A percentile compares a stretch with the other conserved stretches of the same genome.
Evolutionary conservation across 1,140 invertebrate species (phyloP).

Genomic region (Bacillus rossius): DNA sequence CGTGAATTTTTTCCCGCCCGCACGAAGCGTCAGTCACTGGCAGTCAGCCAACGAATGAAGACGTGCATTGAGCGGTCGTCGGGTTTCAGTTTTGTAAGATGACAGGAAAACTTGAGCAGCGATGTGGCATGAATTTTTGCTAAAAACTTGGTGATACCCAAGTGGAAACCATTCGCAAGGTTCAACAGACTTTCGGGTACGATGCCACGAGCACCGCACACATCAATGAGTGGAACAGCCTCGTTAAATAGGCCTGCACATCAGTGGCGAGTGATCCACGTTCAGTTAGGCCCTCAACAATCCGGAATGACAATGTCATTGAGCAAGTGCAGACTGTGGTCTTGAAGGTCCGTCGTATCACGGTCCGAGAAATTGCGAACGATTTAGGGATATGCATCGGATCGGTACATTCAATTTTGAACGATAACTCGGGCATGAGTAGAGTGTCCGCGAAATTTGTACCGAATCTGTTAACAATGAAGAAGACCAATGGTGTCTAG

Average conservation of each 20-base stretch:
- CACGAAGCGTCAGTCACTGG: too few species aligned
- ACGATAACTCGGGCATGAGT: too few species aligned
- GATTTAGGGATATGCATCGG: conserved; percentile 5
- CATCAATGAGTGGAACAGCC: conserved; percentile 26
- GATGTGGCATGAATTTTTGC: too few species aligned
- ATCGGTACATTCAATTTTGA: conserved; percentile 7
- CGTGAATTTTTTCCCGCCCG: too few species aligned
- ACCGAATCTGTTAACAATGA: too few species aligned
- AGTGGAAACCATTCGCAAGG: conserved; percentile 22
- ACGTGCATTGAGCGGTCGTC: too few species aligned
- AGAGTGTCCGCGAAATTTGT: too few species aligned
- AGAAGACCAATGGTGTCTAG: too few species aligned
- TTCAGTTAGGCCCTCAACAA: conserved; percentile 22
- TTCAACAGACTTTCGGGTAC: conserved; percentile 25
- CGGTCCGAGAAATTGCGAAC: conserved; percentile 9
- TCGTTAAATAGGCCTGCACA: conserved; percentile 26
- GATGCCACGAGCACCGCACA: conserved; percentile 25
- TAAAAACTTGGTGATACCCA: too few species aligned
- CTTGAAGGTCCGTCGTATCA: conserved; percentile 22
- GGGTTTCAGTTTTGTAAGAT: too few species aligned
- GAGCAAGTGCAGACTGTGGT: conserved; percentile 16
- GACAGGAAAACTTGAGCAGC: too few species aligned
- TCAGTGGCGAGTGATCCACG: conserved; percentile 24
- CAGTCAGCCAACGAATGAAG: too few species aligned
- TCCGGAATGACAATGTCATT: conserved; percentile 23